A percentile compares a stretch with the other conserved stretches of the same genome.
Evolutionary conservation across 2,888 invertebrate genomes (phyloP).

Genomic region (Agrotis segetum): DNA sequence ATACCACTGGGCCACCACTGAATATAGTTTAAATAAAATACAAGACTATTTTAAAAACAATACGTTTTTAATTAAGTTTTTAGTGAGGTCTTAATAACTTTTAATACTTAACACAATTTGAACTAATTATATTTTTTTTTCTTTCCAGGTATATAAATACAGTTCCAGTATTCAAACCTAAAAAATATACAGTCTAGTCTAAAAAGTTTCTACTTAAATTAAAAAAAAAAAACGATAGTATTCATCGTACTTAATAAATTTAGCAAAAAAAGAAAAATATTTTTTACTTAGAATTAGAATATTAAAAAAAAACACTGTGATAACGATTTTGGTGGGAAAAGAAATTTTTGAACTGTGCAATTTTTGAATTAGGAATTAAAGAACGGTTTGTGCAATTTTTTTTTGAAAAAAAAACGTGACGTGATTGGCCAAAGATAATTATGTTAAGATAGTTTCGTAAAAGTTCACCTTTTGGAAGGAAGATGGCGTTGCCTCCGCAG

Average conservation of each 20-base stretch:
- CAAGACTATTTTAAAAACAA: too few relatives aligned
- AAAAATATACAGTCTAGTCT: conserved; percentile 83
- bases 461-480: conserved; percentile 58
- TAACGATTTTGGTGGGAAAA: conserved; percentile 64
- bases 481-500: conserved; percentile 91
- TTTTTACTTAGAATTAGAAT: conserved; percentile 65
- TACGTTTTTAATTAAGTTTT: too few relatives aligned
- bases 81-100: too few relatives aligned
- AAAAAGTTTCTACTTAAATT: conserved; percentile 86
- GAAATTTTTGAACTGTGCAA: conserved; percentile 66
- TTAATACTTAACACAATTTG: background rate
- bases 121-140: conserved; percentile 48
- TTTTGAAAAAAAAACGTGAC: conserved; percentile 45
- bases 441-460: conserved; percentile 61
- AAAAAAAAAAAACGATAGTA: conserved; percentile 69
- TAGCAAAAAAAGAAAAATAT: conserved; percentile 56
- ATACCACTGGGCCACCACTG: too few relatives aligned
- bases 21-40: too few relatives aligned
- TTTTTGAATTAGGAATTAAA: conserved; percentile 54
- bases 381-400: conserved; percentile 78
- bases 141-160: conserved; percentile 75
- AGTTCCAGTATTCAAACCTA: conserved; percentile 81
- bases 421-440: conserved; percentile 68
- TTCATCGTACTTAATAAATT: conserved; percentile 83
- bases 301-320: conserved; percentile 72